These are phyloP conservation scores for Urophycis tenuis DNA, from an alignment of 2,797 vertebrate species.

Conservation along the genomic window DNA sequence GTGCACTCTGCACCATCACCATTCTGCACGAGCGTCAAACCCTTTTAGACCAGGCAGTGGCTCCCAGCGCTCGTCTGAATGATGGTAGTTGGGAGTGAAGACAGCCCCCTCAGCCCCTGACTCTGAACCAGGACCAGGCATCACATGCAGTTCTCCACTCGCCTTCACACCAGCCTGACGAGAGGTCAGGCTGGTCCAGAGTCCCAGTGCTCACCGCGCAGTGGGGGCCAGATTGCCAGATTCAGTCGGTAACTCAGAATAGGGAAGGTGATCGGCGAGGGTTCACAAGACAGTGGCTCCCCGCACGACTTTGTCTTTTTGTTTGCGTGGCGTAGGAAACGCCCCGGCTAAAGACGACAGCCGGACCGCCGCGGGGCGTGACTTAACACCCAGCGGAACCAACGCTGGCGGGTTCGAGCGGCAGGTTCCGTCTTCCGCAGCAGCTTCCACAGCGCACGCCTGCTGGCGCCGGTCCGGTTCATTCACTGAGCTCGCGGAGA, in stretches of 20 bases:
- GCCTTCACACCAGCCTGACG: background rate
- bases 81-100: background rate
- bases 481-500: constrained; percentile 19
- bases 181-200: background rate
- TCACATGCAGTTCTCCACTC: background rate
- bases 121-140: background rate
- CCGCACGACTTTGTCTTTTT: background rate
- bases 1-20: background rate
- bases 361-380: background rate
- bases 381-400: background rate
- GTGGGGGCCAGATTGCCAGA: background rate
- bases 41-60: background rate
- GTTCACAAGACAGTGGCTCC: background rate
- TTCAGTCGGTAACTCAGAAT: background rate
- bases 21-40: background rate
- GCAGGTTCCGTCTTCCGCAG: background rate
- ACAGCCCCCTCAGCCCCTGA: background rate
- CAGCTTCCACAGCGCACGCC: background rate
- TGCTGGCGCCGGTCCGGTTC: constrained; percentile 3
- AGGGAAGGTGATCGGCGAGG: background rate
- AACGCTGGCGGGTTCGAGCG: background rate
- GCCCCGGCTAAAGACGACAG: background rate
- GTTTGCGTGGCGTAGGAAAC: background rate
- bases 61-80: background rate
- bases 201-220: background rate